phyloP scores from a whole-genome alignment of 37 sponge, comb jelly and placozoan species.

The Cliona cf. orientalis region DNA sequence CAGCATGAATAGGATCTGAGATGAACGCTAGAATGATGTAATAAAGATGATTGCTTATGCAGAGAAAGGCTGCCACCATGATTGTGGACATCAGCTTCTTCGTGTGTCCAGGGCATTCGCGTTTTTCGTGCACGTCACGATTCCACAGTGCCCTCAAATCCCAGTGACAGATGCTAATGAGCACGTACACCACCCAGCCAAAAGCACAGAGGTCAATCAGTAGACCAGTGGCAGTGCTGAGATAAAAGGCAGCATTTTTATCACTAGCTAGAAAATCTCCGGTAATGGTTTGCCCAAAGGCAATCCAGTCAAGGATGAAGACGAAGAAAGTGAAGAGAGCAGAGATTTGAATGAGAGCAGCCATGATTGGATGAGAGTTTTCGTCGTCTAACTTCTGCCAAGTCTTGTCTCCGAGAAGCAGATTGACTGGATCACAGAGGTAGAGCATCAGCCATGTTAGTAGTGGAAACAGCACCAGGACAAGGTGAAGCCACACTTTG shows the following conservation, averaged over 20 bases:
- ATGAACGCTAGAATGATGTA: constrained; percentile 38
- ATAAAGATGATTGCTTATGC: constrained; percentile 21
- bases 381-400: constrained; percentile 39
- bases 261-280: background rate
- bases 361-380: constrained; percentile 18
- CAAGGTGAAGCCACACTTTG: constrained; percentile 29
- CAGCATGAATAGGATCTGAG: constrained; percentile 40
- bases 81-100: constrained; percentile 27
- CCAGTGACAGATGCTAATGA: constrained; percentile 7
- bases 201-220: constrained; percentile 20
- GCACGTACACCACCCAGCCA: constrained; percentile 31
- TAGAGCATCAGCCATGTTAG: background rate
- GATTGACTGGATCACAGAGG: constrained; percentile 40
- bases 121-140: background rate
- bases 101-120: background rate
- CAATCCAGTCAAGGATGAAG: constrained; percentile 20
- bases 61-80: constrained; percentile 23
- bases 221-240: constrained; percentile 26
- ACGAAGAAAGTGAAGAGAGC: constrained; percentile 17
- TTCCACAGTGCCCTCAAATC: background rate
- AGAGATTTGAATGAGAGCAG: constrained; percentile 39
- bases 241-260: constrained; percentile 13
- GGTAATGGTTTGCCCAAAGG: background rate
- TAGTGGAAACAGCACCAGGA: constrained; percentile 21
- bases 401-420: constrained; percentile 37